Conservation (phyloP, 2,113 vertebrate species). For the Cervus canadensis region DNA sequence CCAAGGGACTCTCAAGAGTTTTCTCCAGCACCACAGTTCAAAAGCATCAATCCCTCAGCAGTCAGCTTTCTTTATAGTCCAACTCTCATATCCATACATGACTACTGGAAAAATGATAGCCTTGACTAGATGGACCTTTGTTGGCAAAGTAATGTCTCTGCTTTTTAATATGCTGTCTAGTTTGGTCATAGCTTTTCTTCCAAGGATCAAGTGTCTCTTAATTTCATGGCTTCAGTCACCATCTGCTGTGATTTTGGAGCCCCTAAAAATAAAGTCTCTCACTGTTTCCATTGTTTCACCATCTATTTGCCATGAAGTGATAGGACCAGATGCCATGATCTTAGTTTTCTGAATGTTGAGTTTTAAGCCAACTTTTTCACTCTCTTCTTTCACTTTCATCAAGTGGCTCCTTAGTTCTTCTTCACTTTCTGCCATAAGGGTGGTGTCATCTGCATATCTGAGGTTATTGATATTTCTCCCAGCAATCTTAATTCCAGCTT, state of each 20-base stretch:
- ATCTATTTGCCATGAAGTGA: neutral
- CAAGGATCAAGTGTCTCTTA: neutral
- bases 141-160: neutral
- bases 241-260: neutral
- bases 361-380: neutral
- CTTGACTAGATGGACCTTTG: neutral
- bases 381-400: neutral
- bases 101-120: neutral
- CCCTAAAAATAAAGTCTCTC: neutral
- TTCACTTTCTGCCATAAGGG: neutral
- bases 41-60: neutral
- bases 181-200: neutral
- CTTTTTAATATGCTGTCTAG: neutral
- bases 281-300: neutral
- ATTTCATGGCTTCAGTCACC: neutral
- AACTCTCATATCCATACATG: neutral
- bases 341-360: neutral
- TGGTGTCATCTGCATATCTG: neutral
- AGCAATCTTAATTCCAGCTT: neutral
- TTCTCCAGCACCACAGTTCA: neutral
- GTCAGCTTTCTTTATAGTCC: neutral
- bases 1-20: neutral
- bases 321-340: neutral
- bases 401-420: neutral
- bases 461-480: neutral